A percentile compares a stretch with the other conserved stretches of the same genome.
phyloP scores from a whole-genome alignment of 2,888 invertebrate species.

The Eupithecia insigniata region DNA sequence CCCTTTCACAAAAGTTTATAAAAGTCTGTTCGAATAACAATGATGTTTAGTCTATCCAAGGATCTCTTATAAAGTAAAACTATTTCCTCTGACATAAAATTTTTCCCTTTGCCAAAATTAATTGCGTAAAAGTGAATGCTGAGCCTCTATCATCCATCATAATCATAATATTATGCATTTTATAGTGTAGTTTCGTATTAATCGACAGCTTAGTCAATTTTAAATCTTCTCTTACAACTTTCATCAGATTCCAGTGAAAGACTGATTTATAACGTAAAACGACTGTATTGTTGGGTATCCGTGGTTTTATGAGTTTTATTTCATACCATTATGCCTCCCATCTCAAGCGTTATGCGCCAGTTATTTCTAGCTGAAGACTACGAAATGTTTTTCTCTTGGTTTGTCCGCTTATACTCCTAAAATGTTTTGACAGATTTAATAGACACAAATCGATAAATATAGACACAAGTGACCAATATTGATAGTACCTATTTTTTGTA shows the following conservation, averaged over 20 bases:
- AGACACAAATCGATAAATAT: not conserved
- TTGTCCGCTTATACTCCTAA: not conserved
- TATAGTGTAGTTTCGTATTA: conserved; percentile 40
- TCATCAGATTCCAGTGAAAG: conserved; percentile 42
- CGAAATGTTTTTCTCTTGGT: not conserved
- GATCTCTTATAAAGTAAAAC: not conserved
- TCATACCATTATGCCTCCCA: not conserved
- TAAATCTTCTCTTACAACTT: conserved; percentile 39
- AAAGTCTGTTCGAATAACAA: not conserved
- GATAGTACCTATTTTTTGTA: no score
- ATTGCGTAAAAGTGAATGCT: conserved; percentile 32
- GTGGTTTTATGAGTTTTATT: conserved; percentile 3
- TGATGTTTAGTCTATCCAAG: not conserved
- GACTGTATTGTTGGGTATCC: conserved; percentile 15
- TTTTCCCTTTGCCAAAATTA: not conserved
- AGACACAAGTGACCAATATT: no score
- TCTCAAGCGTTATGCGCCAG: not conserved
- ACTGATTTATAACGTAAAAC: conserved; percentile 36
- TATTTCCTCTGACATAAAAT: not conserved
- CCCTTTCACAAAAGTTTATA: no score
- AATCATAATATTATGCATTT: conserved; percentile 33
- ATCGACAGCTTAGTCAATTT: conserved; percentile 36
- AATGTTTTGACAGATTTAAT: not conserved
- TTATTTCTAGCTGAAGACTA: not conserved
- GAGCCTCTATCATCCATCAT: conserved; percentile 30